phyloP scores from a whole-genome alignment of 1,140 invertebrate genomes.

The Drosophila sproati region DNA sequence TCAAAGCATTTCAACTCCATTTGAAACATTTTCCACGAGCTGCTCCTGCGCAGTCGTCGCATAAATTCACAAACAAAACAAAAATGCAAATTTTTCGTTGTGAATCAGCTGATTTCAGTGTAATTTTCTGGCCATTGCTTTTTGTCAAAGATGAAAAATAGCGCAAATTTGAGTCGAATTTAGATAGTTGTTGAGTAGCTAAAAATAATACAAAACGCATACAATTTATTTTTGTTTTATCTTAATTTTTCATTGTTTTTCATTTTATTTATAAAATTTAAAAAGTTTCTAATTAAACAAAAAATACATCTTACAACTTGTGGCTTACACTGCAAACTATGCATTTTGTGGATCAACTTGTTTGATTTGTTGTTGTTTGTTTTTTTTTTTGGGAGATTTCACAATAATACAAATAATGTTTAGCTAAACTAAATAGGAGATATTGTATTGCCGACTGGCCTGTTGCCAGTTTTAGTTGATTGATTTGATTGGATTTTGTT shows the following conservation, averaged over 20 bases:
- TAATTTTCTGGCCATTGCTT: too few relatives aligned
- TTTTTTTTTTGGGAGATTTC: slow-evolving; percentile 48
- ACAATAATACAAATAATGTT: slow-evolving; percentile 72
- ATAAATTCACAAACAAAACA: too few relatives aligned
- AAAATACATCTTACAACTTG: slow-evolving; percentile 55
- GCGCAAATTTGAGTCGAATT: too few relatives aligned
- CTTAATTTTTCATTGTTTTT: slow-evolving; percentile 50
- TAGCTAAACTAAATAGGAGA: slow-evolving; percentile 73
- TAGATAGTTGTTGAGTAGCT: neutral
- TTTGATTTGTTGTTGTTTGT: slow-evolving; percentile 36
- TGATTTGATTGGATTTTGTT: slow-evolving; percentile 51
- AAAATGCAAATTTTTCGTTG: too few relatives aligned
- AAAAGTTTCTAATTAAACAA: slow-evolving; percentile 80
- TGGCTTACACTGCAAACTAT: slow-evolving; percentile 31
- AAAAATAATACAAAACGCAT: neutral
- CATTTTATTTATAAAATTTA: slow-evolving; percentile 79
- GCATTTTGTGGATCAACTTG: slow-evolving; percentile 20
- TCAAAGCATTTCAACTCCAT: too few relatives aligned
- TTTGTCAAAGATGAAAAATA: too few relatives aligned
- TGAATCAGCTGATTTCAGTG: too few relatives aligned
- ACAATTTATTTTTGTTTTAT: slow-evolving; percentile 7
- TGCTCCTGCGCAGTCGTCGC: too few relatives aligned
- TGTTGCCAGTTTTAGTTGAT: slow-evolving; percentile 22
- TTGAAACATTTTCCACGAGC: too few relatives aligned
- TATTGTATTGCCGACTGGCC: slow-evolving; percentile 42